Evolutionary conservation across 2,113 vertebrate genomes (phyloP), one percentile per base, ranked within the genome.

Genomic region (Stegastes partitus): DNA sequence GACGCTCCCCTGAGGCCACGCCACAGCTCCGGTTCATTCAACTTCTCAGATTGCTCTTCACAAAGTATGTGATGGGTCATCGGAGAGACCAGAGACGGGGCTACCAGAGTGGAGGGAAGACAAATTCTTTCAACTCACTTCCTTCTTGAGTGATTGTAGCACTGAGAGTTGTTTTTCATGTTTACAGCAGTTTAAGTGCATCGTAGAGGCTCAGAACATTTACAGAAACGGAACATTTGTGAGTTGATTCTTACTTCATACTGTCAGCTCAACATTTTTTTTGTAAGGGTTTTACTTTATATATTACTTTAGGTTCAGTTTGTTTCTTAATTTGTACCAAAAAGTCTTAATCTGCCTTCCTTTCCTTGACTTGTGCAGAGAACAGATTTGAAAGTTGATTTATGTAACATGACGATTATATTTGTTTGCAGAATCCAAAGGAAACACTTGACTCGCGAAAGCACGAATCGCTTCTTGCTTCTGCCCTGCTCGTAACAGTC

Each of bases 31-130:
- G 47, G 67, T 85, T 90, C 80, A 86, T 87, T 81, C 14, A 19
- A 15, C 70, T 86, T 70, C 61, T 75, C 65, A 74, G 56, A 85
- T 74, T 86, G 70, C 74, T 77, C 82, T 34, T 72, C 65, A 53
- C 74, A 45, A 50, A 58, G 59, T 58, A 68, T 11, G 11, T 5
- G 11, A 74, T 62, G 50, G 79, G 85, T 88, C 71, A 55, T 5
- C 12, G 49, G 65, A 61, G 25, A 70, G 47, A 71, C 50, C 58
- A 83, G 50, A 74, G 19, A 59, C 37, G 55, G 59, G 45, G 45
- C n/a, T 10, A n/a, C 34, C 49, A 22, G 19, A 44, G 50, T 49
- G 9, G 37, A 47, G 49, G 23, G 37, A 62, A 44, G 50, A 49
- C 21, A 47, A 42, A 16, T 71, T 79, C 11, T 74, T 70, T 68